phyloP scores from a whole-genome alignment of 1,140 invertebrate genomes.

The Eriocheir sinensis region DNA sequence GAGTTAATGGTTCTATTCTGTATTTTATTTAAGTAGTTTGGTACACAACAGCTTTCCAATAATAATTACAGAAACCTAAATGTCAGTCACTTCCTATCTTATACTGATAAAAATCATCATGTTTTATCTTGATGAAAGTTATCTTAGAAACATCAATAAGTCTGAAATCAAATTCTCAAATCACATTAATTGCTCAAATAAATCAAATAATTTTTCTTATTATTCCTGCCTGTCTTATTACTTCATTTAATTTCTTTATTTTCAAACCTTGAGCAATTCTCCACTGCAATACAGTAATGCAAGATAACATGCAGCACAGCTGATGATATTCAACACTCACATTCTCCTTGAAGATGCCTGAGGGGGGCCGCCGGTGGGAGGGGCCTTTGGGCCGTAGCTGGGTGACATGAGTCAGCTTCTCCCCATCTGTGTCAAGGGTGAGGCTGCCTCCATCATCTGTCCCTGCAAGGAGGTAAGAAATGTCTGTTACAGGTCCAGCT shows the following conservation, averaged over 20 bases:
- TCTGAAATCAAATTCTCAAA: too few species aligned
- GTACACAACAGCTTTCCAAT: too few species aligned
- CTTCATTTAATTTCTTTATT: not conserved
- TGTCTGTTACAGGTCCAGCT: too few species aligned
- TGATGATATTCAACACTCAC: conserved; percentile 68
- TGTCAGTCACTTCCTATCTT: too few species aligned
- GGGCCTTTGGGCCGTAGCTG: conserved; percentile 86
- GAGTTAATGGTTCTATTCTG: too few species aligned
- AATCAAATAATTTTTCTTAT: too few species aligned
- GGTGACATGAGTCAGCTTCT: conserved; percentile 86
- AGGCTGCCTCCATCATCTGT: conserved; percentile 79
- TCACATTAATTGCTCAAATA: too few species aligned
- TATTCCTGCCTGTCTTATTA: not conserved
- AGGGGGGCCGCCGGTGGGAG: conserved; percentile 85
- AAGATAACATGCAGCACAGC: not conserved
- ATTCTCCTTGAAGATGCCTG: conserved; percentile 82
- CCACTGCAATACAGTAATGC: not conserved
- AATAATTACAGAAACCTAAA: too few species aligned
- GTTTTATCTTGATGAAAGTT: too few species aligned
- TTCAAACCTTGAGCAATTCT: not conserved
- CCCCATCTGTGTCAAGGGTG: conserved; percentile 85
- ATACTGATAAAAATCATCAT: too few species aligned
- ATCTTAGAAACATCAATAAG: too few species aligned
- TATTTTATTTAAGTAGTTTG: too few species aligned
- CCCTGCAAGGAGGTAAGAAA: not conserved